Evolutionary conservation across 2,113 vertebrate species (phyloP).

Genomic region (Isurus oxyrinchus): DNA sequence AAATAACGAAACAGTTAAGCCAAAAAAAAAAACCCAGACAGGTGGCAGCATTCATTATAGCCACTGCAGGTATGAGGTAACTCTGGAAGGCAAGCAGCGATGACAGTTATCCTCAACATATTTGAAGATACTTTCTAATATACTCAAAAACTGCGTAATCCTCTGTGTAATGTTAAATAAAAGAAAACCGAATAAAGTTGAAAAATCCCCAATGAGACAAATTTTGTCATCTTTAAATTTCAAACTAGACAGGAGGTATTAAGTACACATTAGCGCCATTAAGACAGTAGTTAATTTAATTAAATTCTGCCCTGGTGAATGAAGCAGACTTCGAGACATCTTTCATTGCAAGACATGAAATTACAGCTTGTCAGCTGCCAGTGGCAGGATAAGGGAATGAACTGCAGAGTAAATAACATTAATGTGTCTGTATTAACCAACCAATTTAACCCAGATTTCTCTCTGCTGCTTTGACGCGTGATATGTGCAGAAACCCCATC

Average conservation of each 20-base stretch:
- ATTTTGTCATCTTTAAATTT: conserved; percentile 76
- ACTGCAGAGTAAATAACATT: conserved; percentile 98
- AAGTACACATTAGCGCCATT: conserved; percentile 99
- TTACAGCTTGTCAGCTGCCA: conserved; percentile 98
- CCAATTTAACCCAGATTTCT: conserved; percentile 76
- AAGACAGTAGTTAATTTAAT: conserved; percentile 99
- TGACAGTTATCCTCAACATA: neutral
- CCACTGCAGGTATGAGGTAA: neutral
- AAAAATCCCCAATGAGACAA: conserved; percentile 70
- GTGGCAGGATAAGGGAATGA: conserved; percentile 91
- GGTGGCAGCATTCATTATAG: neutral
- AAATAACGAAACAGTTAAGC: neutral
- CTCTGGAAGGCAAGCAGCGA: neutral
- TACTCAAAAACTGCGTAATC: neutral
- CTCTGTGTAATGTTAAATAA: conserved; percentile 7
- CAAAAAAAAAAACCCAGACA: neutral
- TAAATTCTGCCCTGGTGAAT: conserved; percentile 99
- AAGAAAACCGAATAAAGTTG: neutral
- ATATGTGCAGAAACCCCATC: no score
- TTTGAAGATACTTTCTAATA: neutral
- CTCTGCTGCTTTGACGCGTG: neutral
- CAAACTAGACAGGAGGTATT: conserved; percentile 79
- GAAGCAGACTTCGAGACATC: conserved; percentile 99
- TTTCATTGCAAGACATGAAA: conserved; percentile 99
- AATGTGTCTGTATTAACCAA: conserved; percentile 77